Base-by-base conservation (phyloP, 2,113 vertebrate genomes). In the Trochalopteron elliotii region DNA sequence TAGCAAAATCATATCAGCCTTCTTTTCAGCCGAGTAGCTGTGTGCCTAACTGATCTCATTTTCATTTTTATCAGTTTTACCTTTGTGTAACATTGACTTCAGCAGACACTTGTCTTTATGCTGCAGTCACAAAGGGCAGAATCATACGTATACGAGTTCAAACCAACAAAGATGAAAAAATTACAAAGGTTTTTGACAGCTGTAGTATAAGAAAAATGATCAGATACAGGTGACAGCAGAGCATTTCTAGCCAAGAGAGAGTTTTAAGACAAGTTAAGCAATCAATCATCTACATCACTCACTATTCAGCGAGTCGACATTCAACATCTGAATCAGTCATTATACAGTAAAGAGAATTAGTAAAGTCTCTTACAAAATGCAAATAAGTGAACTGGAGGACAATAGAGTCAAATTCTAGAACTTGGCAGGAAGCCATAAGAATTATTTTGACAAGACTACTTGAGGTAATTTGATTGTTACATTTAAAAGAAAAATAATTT, bases 291-390 rank as follows among this genome's bases (percentile, higher is more conserved):
- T 93, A 40, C 68, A 65, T 93, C 92, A 61, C 63, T 96, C 12
- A 27, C 72, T 93, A 90, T 96, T 96, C 92, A 97, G 64, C 1
- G 0, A 92, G 90, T 93, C 65, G 90, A 96, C 95, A 90, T 95
- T 94, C 86, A 93, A 95, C 96, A 96, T 93, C 93, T 96, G 93
- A 97, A 95, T 96, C 94, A 96, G 93, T 96, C 96, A 96, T 97
- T 97, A 96, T 92, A 97, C 85, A 65, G 93, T 96, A 94, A 96
- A 96, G 92, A 95, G 92, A 96, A 97, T 97, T 97, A 96, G 94
- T 95, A 96, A 96, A 95, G 96, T 95, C 96, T 97, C 95, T 96
- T 92, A 92, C 68, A 96, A 96, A 96, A 95, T 96, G 94, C 94
- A 97, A 96, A 97, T 97, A 94, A 95, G 83, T 94, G 92, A 97